Percentiles rank a stretch among this genome's conserved stretches.
These are phyloP conservation scores for Emmelina monodactyla DNA, from an alignment of 2,888 invertebrate genomes.

Conservation along the genomic window DNA sequence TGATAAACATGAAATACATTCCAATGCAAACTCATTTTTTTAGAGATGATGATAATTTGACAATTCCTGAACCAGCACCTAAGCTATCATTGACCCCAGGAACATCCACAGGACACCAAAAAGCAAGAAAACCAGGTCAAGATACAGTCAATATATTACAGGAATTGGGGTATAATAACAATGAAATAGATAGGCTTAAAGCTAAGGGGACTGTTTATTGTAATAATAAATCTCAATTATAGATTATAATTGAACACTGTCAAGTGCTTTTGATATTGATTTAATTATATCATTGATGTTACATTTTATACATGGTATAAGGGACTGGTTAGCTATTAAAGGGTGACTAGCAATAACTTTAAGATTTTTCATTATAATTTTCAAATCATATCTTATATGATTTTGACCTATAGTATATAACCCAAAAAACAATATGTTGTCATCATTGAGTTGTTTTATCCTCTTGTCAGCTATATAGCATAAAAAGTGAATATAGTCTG, in stretches of 20 bases:
- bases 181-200: conserved; percentile 62
- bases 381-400: conserved; percentile 45
- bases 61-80: conserved; percentile 81
- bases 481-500: conserved; percentile 72
- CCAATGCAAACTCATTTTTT: conserved; percentile 68
- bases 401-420: conserved; percentile 40
- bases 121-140: conserved; percentile 66
- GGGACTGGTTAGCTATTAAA: conserved; percentile 16
- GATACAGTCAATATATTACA: conserved; percentile 73
- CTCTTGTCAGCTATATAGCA: conserved; percentile 70
- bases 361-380: conserved; percentile 32
- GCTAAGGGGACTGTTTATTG: conserved; percentile 40
- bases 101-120: conserved; percentile 37
- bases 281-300: conserved; percentile 21
- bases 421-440: conserved; percentile 36
- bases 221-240: conserved; percentile 37
- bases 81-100: conserved; percentile 80
- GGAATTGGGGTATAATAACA: conserved; percentile 67
- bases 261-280: conserved; percentile 4
- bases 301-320: conserved; percentile 17
- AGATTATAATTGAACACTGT: too few relatives aligned
- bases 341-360: conserved; percentile 26
- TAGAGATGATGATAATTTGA: conserved; percentile 35
- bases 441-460: conserved; percentile 44
- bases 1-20: conserved; percentile 73